Evolutionary conservation across 2,888 invertebrate species (phyloP), one percentile per base, ranked within the genome.

Genomic region (Pristionchus fissidentatus): DNA sequence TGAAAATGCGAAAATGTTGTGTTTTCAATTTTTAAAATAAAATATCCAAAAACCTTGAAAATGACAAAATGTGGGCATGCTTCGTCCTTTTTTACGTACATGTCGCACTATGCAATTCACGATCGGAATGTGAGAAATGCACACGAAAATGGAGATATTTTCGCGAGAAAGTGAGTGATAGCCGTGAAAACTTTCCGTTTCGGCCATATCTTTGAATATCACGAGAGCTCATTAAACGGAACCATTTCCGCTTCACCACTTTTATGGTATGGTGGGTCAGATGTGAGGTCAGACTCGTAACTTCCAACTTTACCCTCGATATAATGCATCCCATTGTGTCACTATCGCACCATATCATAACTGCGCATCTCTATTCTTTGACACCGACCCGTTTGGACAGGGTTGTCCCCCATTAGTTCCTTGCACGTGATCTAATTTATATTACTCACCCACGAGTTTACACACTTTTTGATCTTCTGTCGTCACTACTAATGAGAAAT

Each of bases 71-170:
- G n/a, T n/a, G n/a, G n/a, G n/a, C n/a, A n/a, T n/a, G n/a, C n/a
- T n/a, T n/a, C n/a, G n/a, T n/a, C n/a, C n/a, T n/a, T n/a, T n/a
- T n/a, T n/a, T n/a, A n/a, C n/a, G n/a, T n/a, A n/a, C n/a, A n/a
- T n/a, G n/a, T n/a, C n/a, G n/a, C n/a, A n/a, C n/a, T 19, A 43
- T n/a, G 70, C 41, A 13, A 5, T 38, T 66, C 38, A 41, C 32
- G 70, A 70, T 70, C n/a, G 70, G 70, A 70, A 70, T 70, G n/a
- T 26, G 41, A 7, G 41, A 43, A 70, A 70, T 70, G 70, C 43
- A 10, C 43, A 13, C 41, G 70, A 70, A 70, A 41, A 41, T 70
- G n/a, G n/a, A n/a, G n/a, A n/a, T 4, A 8, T 38, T 41, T 41
- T 41, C 7, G n/a, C 8, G n/a, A 2, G 70, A 70, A 70, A 70